These are phyloP conservation scores for Microtus richardsoni DNA, from an alignment of 2,113 vertebrate species.

Conservation along the genomic window DNA sequence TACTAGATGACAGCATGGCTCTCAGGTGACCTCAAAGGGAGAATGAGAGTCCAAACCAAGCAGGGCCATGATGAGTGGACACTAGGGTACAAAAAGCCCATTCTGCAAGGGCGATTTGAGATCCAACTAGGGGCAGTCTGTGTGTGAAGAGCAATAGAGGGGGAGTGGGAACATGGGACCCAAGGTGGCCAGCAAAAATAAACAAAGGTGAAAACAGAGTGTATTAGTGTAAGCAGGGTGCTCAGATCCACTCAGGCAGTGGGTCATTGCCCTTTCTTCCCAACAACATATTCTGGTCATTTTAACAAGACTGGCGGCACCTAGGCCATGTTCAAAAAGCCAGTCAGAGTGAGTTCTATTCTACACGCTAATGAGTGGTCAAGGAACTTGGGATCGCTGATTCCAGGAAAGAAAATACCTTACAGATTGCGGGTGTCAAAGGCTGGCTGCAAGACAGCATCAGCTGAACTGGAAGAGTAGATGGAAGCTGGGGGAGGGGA, in stretches of 20 bases:
- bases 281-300: neutral
- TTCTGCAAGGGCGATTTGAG: rapidly evolving
- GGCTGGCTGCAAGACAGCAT: neutral
- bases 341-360: neutral
- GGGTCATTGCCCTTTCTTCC: neutral
- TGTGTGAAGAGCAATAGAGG: rapidly evolving
- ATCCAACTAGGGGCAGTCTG: rapidly evolving
- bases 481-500: neutral
- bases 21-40: neutral
- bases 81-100: neutral
- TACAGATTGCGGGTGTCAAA: neutral
- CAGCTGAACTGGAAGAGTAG: neutral
- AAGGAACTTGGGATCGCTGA: neutral
- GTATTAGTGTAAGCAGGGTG: neutral
- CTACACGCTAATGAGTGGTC: neutral
- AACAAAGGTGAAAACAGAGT: neutral
- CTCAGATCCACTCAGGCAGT: neutral
- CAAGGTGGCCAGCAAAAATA: neutral
- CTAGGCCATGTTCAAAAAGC: neutral
- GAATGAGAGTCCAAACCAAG: neutral
- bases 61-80: neutral
- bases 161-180: neutral
- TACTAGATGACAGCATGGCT: neutral
- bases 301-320: neutral
- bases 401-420: neutral